Conservation (phyloP, 2,888 invertebrate genomes). For the Lissocephala sabroskyi region DNA sequence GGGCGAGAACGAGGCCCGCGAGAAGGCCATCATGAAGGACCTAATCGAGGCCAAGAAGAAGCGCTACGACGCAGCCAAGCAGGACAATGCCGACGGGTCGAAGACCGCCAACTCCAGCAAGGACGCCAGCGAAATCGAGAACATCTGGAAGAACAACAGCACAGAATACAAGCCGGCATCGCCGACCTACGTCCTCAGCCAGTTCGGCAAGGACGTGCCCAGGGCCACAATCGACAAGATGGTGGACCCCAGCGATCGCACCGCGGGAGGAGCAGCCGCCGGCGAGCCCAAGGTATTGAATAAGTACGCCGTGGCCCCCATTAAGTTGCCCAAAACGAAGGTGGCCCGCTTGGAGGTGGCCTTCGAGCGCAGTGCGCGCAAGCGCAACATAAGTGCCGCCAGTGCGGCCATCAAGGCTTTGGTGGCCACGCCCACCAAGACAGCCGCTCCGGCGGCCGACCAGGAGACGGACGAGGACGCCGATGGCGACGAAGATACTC, state of each 20-base stretch:
- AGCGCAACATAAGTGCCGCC: not conserved
- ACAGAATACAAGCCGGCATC: conserved; percentile 57
- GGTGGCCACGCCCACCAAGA: not conserved
- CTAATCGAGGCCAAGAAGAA: conserved; percentile 36
- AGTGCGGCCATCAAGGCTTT: not conserved
- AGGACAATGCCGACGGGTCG: conserved; percentile 7
- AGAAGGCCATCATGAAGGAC: conserved; percentile 27
- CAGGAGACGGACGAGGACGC: conserved; percentile 9
- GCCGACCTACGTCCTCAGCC: conserved; percentile 48
- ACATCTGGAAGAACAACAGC: conserved; percentile 58
- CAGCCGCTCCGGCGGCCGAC: not conserved
- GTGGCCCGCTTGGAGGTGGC: conserved; percentile 41
- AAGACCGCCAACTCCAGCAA: conserved; percentile 16
- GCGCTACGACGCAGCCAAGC: conserved; percentile 3
- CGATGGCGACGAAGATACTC: conserved; percentile 6
- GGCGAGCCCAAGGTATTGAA: conserved; percentile 35
- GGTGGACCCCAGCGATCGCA: conserved; percentile 25
- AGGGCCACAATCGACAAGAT: conserved; percentile 38
- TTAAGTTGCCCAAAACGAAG: conserved; percentile 39
- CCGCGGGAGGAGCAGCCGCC: conserved; percentile 13
- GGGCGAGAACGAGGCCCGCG: conserved; percentile 16
- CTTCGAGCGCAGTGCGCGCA: conserved; percentile 15
- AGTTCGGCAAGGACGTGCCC: conserved; percentile 47
- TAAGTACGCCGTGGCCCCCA: conserved; percentile 44
- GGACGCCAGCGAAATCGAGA: conserved; percentile 48